Evolutionary conservation across 2,113 vertebrate genomes (phyloP), one percentile per base, ranked within the genome.

Genomic region (Alectura lathami): DNA sequence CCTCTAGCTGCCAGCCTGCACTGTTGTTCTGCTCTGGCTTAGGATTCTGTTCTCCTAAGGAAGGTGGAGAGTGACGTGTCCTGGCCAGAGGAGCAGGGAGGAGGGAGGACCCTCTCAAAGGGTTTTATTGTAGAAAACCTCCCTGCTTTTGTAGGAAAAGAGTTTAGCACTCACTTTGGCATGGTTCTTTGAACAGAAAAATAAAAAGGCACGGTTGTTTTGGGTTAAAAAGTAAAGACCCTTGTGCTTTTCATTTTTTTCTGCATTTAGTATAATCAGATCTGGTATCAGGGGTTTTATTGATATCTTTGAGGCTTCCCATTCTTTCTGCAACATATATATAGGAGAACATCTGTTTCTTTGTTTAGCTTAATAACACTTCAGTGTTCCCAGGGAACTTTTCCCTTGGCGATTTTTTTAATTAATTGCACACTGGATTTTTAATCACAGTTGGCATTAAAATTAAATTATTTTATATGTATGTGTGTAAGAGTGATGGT

Each of bases 51-150:
- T 57, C 32, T 83, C 51, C 17, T 5, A 17, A 51, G 48, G 29
- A 21, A 56, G 81, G 23, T 34, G 42, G 13, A 34, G 42, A 53
- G 24, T 57, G 36, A 6, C 10, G 3, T 0, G 0, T 42, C 16
- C 23, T 43, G 48, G 8, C 11, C 10, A 30, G 8, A 16, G 4
- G 45, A 12, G 3, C 26, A 38, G 11, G 40, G 45, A 47, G 51
- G 15, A 53, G 34, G 1, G 16, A 62, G 30, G 83, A n/a, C 17
- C 3, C 7, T 59, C 18, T 72, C 32, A 10, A 13, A 34, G 36
- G 30, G 12, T 48, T 88, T 64, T 57, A 11, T 50, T 42, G 5
- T 48, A 21, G 27, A 66, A 87, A 81, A 38, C 23, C 18, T 81
- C 23, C 7, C 13, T 63, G 4, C 23, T 74, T 88, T 77, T 77